A percentile compares a stretch with the other conserved stretches of the same genome.
Conservation (phyloP, 2,888 invertebrate genomes). For the Andrena marginata region DNA sequence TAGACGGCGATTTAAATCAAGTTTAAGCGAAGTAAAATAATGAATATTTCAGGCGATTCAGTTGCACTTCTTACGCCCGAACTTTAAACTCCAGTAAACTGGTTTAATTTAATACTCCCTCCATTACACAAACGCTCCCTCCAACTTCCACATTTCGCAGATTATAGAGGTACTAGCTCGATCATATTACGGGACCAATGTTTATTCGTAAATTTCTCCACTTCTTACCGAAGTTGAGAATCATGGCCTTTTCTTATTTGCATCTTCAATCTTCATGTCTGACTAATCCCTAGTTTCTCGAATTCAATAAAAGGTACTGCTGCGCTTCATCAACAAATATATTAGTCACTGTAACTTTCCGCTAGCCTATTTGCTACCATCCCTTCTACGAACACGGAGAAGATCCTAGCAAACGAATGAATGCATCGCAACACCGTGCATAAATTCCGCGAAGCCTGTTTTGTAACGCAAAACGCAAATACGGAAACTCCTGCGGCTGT, state of each 20-base stretch:
- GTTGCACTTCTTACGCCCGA: neutral
- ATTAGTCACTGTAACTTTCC: neutral
- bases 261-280: too few species aligned
- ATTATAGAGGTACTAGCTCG: too few species aligned
- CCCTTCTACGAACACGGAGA: neutral
- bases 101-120: neutral
- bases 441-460: constrained; percentile 21
- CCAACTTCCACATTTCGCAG: too few species aligned
- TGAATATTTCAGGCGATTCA: neutral
- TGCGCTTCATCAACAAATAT: too few species aligned
- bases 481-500: neutral
- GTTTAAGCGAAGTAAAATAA: too few species aligned
- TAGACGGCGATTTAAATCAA: too few species aligned
- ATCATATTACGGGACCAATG: too few species aligned
- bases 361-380: neutral
- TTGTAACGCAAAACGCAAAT: constrained; percentile 23
- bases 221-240: too few species aligned
- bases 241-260: too few species aligned
- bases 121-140: neutral
- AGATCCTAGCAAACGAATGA: neutral
- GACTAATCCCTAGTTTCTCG: too few species aligned
- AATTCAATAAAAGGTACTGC: too few species aligned
- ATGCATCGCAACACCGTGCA: neutral
- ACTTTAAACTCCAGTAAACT: neutral
- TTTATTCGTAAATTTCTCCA: too few species aligned